Conservation (phyloP, 2,888 invertebrate species). For the Dione juno region DNA sequence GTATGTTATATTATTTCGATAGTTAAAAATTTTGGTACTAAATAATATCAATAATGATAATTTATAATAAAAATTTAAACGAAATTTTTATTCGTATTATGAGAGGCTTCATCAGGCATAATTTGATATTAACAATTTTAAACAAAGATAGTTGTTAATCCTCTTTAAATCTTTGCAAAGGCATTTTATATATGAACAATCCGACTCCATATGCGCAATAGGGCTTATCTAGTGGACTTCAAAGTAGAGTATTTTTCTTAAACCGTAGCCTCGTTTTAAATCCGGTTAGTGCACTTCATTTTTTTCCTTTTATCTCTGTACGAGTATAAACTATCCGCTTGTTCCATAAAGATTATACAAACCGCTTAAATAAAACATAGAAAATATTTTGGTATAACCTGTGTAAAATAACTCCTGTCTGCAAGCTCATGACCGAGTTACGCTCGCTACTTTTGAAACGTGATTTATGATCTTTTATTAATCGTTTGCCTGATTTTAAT, state of each 20-base stretch:
- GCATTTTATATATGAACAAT: constrained; percentile 12
- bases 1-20: too few relatives aligned
- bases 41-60: too few relatives aligned
- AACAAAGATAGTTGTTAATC: not conserved
- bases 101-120: not conserved
- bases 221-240: not conserved
- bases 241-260: not conserved
- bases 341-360: constrained; percentile 30
- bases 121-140: constrained; percentile 7
- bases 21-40: too few relatives aligned
- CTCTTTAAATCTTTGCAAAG: not conserved
- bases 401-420: constrained; percentile 1
- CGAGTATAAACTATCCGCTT: constrained; percentile 14
- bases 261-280: constrained; percentile 4
- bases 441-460: not conserved
- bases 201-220: constrained; percentile 1
- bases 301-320: constrained; percentile 22
- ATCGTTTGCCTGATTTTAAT: not conserved
- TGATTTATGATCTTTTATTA: constrained; percentile 9
- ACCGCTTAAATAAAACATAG: constrained; percentile 9
- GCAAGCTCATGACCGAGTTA: constrained; percentile 10
- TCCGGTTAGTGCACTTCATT: constrained; percentile 16
- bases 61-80: not conserved
- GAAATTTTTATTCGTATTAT: not conserved
- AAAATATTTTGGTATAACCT: constrained; percentile 26